Evolutionary conservation across 1,140 invertebrate genomes (phyloP), one percentile per base, ranked within the genome.

Genomic region (Caenorhabditis briggsae): DNA sequence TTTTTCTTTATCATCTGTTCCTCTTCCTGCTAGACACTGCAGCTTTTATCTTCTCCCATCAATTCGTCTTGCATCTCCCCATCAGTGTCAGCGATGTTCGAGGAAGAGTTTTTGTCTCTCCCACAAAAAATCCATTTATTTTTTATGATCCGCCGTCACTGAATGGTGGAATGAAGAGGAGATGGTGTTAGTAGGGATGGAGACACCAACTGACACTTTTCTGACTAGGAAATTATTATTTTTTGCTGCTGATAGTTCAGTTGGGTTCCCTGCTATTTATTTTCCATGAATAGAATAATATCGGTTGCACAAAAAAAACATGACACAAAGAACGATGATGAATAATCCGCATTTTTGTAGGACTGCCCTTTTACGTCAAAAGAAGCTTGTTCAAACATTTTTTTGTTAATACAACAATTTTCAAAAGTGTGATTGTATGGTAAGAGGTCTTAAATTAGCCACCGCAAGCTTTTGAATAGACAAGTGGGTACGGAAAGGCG

Each of bases 101-200:
- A 48, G 8, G 23, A 25, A 11, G 12, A 11, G 41, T 23, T 43
- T 74, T 74, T 74, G 33, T 74, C 41, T 20, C 33, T 18, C 61
- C 65, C 65, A 18, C 65, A 74, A 74, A 74, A 70, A 74, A 74
- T 74, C 65, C 65, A 74, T 74, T 74, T 74, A 74, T 74, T 74
- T 74, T 74, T 74, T 74, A 74, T 74, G 65, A 74, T 74, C 65
- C 41, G 65, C 65, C 46, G 65, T 74, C 65, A 74, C 41, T 11
- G 61, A 65, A 65, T 65, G 61, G 61, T 20, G 61, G 33, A 65
- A 65, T 65, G 61, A 65, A 65, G 61, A 65, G 3, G 20, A 20
- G 50, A 58, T 12, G 18, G n/a, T 1, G 55, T n/a, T n/a, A n/a
- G n/a, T n/a, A 58, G 55, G 5, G 9, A 2, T 11, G 9, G 65